Evolutionary conservation across 2,113 vertebrate genomes (phyloP).

Genomic region (Microtus montanus): DNA sequence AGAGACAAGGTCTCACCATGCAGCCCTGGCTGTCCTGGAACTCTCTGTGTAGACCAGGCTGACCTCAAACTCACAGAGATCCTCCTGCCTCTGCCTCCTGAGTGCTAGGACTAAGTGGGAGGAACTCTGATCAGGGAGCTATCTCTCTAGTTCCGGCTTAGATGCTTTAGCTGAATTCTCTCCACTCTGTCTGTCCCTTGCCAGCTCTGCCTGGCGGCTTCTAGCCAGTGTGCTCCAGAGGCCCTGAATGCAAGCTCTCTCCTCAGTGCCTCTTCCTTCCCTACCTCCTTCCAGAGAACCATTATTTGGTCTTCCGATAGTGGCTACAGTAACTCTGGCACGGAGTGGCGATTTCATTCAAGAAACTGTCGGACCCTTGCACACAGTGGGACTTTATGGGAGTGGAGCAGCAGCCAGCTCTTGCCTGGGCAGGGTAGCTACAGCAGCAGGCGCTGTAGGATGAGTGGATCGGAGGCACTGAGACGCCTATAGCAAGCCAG

Average conservation of each 20-base stretch:
- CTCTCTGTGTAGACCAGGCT: not conserved
- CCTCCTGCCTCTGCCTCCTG: not conserved
- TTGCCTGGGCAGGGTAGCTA: not conserved
- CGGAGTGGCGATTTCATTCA: no score
- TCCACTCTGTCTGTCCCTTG: rapidly evolving
- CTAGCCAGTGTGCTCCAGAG: not conserved
- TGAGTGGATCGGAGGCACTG: not conserved
- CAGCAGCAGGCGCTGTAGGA: no score
- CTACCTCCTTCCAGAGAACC: not conserved
- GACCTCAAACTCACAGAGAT: not conserved
- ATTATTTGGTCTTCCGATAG: not conserved
- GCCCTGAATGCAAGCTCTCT: not conserved
- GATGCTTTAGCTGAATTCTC: not conserved
- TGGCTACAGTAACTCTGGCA: not conserved
- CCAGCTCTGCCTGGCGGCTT: not conserved
- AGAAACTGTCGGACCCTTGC: not conserved
- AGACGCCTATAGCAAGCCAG: not conserved
- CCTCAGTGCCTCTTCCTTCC: not conserved
- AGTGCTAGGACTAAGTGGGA: not conserved
- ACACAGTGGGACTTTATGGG: no score
- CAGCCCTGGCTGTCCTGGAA: not conserved
- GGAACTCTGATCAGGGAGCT: not conserved
- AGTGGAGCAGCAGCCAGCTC: not conserved
- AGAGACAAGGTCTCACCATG: no score
- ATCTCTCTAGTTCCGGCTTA: not conserved